Evolutionary conservation across 2,797 vertebrate species (phyloP).

Genomic region (Acanthis flammea): DNA sequence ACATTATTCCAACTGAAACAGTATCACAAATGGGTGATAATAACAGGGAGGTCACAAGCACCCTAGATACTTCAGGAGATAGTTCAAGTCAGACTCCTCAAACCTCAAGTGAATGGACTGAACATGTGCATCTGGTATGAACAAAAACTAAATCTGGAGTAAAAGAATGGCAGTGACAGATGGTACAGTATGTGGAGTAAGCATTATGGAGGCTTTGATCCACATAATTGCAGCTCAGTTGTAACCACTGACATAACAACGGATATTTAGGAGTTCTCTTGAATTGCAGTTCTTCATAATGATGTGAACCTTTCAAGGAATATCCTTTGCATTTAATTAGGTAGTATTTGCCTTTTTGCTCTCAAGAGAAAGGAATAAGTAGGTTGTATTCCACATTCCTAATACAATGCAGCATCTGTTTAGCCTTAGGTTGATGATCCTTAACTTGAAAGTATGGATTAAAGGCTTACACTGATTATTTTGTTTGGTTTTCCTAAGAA

Average conservation of each 20-base stretch:
- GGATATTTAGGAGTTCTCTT: conserved; percentile 60
- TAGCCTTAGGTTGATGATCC: conserved; percentile 71
- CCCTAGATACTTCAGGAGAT: conserved; percentile 76
- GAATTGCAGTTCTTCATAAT: conserved; percentile 61
- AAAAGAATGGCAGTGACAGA: conserved; percentile 12
- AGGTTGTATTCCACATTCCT: conserved; percentile 69
- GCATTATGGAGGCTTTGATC: conserved; percentile 59
- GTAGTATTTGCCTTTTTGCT: conserved; percentile 70
- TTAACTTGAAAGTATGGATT: conserved; percentile 71
- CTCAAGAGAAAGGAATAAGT: conserved; percentile 68
- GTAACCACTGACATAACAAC: conserved; percentile 57
- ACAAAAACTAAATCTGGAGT: background rate
- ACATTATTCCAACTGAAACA: conserved; percentile 66
- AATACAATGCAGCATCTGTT: conserved; percentile 75
- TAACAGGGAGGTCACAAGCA: conserved; percentile 32
- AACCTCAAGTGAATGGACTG: conserved; percentile 91
- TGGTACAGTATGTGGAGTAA: conserved; percentile 45
- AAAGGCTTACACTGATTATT: conserved; percentile 71
- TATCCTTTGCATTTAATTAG: conserved; percentile 73
- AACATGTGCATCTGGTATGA: conserved; percentile 93
- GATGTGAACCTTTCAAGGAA: conserved; percentile 68
- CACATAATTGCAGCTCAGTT: conserved; percentile 53
- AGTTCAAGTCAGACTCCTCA: conserved; percentile 83
- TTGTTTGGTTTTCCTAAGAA: conserved; percentile 60
- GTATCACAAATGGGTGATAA: conserved; percentile 63